Conservation (phyloP, 2,888 invertebrate species). For the Trachelus tabidus region DNA sequence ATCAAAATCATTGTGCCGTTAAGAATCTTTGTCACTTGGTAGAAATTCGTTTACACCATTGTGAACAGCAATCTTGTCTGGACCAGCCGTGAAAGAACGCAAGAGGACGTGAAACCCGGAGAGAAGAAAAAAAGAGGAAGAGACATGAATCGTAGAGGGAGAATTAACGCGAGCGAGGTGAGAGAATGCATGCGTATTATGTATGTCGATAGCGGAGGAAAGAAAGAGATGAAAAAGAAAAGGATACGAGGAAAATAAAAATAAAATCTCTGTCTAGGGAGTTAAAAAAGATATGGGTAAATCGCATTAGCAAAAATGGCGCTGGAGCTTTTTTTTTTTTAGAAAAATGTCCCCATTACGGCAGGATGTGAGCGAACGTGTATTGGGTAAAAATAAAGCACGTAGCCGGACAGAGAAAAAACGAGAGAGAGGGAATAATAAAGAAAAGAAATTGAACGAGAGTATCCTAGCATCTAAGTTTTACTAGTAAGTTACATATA, state of each 20-base stretch:
- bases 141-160: not conserved
- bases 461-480: conserved; percentile 58
- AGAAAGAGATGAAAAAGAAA: conserved; percentile 11
- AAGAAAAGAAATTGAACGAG: conserved; percentile 32
- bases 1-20: not conserved
- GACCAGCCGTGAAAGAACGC: not conserved
- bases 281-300: not conserved
- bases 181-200: not conserved
- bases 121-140: not conserved
- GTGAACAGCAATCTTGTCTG: not conserved
- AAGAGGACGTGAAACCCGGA: not conserved
- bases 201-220: conserved; percentile 3
- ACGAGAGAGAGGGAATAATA: conserved; percentile 8
- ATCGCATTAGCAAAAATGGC: not conserved
- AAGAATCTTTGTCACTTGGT: not conserved
- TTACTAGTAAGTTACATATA: conserved; percentile 54
- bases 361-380: not conserved
- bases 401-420: not conserved
- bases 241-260: conserved; percentile 40
- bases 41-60: not conserved
- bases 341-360: not conserved
- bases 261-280: not conserved
- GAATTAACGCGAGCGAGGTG: conserved; percentile 9
- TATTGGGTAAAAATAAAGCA: not conserved
- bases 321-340: not conserved